Conservation (phyloP, 2,797 vertebrate species). For the Mormyrops boulengeri region DNA sequence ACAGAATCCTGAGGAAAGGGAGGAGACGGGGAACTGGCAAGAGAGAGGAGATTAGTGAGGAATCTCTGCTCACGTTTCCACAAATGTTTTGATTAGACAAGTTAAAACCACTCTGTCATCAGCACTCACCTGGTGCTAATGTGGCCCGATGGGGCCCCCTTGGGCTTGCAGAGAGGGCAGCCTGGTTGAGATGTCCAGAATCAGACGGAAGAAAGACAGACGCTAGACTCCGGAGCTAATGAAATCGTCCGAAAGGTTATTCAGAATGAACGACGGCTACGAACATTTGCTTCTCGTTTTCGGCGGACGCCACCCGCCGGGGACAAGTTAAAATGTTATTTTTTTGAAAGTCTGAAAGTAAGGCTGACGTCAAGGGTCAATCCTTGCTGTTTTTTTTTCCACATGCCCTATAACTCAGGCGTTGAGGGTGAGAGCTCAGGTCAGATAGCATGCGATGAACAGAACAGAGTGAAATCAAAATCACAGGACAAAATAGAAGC, state of each 20-base stretch:
- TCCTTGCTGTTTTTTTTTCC: background rate
- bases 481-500: background rate
- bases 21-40: background rate
- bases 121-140: slow-evolving; percentile 50
- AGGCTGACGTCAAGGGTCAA: background rate
- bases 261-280: background rate
- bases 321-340: background rate
- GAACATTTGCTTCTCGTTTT: slow-evolving; percentile 13
- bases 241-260: background rate
- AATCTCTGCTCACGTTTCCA: slow-evolving; percentile 52
- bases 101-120: slow-evolving; percentile 52
- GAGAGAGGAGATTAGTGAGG: slow-evolving; percentile 37
- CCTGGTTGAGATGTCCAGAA: slow-evolving; percentile 12
- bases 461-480: background rate
- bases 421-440: background rate
- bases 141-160: slow-evolving; percentile 15
- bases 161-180: background rate
- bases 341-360: background rate
- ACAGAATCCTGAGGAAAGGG: background rate
- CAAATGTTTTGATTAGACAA: slow-evolving; percentile 58
- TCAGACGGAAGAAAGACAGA: slow-evolving; percentile 14
- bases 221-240: background rate
- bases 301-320: background rate
- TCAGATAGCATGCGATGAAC: background rate
- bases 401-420: background rate